These are phyloP conservation scores for Entomyzon cyanotis DNA, from an alignment of 2,113 vertebrate species.

Conservation along the genomic window DNA sequence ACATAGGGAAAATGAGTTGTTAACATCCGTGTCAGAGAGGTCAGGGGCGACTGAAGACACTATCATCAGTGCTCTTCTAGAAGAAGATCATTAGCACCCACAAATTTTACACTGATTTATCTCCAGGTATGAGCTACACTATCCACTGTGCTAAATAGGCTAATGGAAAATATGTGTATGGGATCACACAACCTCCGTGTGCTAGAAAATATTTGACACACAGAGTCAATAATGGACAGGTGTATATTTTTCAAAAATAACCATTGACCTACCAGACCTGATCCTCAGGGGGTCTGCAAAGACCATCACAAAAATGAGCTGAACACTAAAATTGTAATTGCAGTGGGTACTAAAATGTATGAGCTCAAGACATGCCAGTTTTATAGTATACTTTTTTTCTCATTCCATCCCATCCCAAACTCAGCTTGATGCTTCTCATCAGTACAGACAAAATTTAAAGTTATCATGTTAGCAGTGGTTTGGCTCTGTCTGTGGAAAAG, in stretches of 20 bases:
- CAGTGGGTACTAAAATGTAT: not conserved
- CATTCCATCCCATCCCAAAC: not conserved
- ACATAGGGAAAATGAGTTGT: not conserved
- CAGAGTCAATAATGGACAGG: not conserved
- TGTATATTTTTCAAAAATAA: not conserved
- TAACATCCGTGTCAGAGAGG: not conserved
- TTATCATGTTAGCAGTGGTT: not conserved
- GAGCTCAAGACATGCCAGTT: not conserved
- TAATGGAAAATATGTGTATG: not conserved
- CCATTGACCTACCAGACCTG: not conserved
- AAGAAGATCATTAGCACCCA: not conserved
- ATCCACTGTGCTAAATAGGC: not conserved
- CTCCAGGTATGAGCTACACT: not conserved
- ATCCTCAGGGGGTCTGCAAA: not conserved
- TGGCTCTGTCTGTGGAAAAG: not conserved
- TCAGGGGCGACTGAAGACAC: not conserved
- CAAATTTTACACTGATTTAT: not conserved
- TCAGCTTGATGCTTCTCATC: not conserved
- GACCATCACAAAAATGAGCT: not conserved
- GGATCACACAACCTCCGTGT: not conserved
- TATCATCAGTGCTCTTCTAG: not conserved
- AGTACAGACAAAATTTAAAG: not conserved
- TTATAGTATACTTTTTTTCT: not conserved
- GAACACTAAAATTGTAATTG: not conserved
- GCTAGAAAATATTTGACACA: not conserved